Percentiles rank a stretch among this genome's conserved stretches.
phyloP scores from a whole-genome alignment of 2,113 vertebrate species.

The Etheostoma cragini region DNA sequence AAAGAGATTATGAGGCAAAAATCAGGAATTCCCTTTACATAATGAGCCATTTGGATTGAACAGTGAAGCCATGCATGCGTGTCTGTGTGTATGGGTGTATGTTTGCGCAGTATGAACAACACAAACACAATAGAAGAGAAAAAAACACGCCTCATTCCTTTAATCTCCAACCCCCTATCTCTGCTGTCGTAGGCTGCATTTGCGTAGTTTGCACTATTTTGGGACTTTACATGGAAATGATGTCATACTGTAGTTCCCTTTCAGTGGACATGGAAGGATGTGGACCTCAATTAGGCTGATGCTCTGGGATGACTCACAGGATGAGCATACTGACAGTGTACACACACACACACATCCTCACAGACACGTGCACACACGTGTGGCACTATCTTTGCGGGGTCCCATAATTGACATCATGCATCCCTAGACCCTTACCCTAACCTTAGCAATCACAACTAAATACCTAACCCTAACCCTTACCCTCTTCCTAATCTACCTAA shows the following conservation, averaged over 20 bases:
- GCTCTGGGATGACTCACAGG: constrained; percentile 8
- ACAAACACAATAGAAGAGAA: constrained; percentile 7
- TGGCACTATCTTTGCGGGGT: too few species aligned
- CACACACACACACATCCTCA: too few species aligned
- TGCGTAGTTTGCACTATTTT: background rate
- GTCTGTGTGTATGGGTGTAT: background rate
- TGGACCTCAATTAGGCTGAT: background rate
- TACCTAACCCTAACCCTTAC: too few species aligned
- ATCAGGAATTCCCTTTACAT: constrained; percentile 18
- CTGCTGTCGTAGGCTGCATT: background rate
- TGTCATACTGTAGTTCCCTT: background rate
- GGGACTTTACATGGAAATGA: constrained; percentile 3
- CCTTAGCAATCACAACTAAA: too few species aligned
- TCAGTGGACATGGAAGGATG: background rate
- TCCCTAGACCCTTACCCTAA: too few species aligned
- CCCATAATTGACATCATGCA: too few species aligned
- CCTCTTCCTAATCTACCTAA: too few species aligned
- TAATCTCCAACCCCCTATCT: background rate
- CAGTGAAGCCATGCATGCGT: constrained; percentile 1
- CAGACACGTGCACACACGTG: too few species aligned
- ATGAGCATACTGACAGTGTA: too few species aligned
- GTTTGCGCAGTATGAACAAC: background rate
- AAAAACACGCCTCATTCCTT: background rate
- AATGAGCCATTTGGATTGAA: background rate
- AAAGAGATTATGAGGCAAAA: constrained; percentile 22